Conservation (phyloP, 2,888 invertebrate genomes). For the Bellardia bayeri region DNA sequence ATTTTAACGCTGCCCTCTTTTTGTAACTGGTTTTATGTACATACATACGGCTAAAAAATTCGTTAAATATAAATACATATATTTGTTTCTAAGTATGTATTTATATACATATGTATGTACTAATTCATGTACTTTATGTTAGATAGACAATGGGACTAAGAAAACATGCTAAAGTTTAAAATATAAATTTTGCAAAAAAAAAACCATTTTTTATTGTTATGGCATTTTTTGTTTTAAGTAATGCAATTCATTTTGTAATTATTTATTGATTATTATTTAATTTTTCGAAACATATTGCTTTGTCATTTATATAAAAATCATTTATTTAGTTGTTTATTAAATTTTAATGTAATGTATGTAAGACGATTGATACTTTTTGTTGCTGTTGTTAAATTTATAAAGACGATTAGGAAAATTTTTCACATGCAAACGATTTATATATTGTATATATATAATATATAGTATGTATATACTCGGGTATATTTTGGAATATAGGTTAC, state of each 20-base stretch:
- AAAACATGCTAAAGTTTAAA: slow-evolving; percentile 27
- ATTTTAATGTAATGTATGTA: slow-evolving; percentile 9
- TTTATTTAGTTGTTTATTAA: neutral
- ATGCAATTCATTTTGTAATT: slow-evolving; percentile 5
- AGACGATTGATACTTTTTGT: slow-evolving; percentile 18
- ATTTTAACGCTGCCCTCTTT: slow-evolving; percentile 3
- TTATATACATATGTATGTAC: neutral
- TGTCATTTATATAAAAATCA: slow-evolving; percentile 16
- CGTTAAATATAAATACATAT: neutral
- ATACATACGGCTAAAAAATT: slow-evolving; percentile 49
- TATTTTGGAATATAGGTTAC: slow-evolving; percentile 17
- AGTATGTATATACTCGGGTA: neutral
- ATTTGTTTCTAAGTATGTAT: slow-evolving; percentile 24
- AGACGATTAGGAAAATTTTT: neutral
- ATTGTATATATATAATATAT: slow-evolving; percentile 19
- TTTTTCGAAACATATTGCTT: slow-evolving; percentile 53
- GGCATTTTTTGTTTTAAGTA: neutral
- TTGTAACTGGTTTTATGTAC: slow-evolving; percentile 29
- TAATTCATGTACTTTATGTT: neutral
- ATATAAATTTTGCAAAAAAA: slow-evolving; percentile 41
- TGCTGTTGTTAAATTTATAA: slow-evolving; percentile 5
- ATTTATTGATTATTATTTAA: slow-evolving; percentile 12
- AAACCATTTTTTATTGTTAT: slow-evolving; percentile 13
- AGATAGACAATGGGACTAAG: slow-evolving; percentile 31
- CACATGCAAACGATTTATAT: slow-evolving; percentile 17